Evolutionary conservation across 2,888 invertebrate species (phyloP).

Genomic region (Rhopalosiphum nymphaeae): DNA sequence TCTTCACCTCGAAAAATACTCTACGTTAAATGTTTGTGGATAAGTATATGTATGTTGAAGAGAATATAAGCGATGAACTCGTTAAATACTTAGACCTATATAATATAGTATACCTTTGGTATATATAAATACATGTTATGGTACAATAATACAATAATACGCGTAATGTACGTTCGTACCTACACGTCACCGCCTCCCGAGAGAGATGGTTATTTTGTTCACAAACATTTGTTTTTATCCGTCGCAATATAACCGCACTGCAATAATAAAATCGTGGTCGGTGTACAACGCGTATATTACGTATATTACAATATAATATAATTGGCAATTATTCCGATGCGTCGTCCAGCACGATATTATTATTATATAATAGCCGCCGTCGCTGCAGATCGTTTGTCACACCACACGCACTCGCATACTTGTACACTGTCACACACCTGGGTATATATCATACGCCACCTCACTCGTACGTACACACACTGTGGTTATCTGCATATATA

Average conservation of each 20-base stretch:
- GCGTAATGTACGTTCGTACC: background rate
- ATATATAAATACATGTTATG: background rate
- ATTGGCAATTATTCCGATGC: slow-evolving; percentile 10
- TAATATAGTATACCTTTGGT: background rate
- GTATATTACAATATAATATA: background rate
- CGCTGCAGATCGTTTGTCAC: background rate
- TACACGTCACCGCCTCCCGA: background rate
- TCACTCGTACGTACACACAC: background rate
- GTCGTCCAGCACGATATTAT: background rate
- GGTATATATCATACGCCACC: background rate
- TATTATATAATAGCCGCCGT: background rate
- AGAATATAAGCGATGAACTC: background rate
- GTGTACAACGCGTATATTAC: background rate
- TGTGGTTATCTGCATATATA: background rate
- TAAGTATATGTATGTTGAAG: background rate
- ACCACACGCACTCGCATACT: background rate
- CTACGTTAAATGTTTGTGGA: background rate
- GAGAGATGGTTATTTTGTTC: background rate
- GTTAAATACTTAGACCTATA: background rate
- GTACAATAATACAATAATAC: background rate
- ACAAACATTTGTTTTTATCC: background rate
- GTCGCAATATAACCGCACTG: background rate
- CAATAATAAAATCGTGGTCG: background rate
- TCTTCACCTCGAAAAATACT: background rate
- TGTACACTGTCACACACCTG: background rate